Evolutionary conservation across 2,888 invertebrate species (phyloP).

Genomic region (Calameuta filiformis): DNA sequence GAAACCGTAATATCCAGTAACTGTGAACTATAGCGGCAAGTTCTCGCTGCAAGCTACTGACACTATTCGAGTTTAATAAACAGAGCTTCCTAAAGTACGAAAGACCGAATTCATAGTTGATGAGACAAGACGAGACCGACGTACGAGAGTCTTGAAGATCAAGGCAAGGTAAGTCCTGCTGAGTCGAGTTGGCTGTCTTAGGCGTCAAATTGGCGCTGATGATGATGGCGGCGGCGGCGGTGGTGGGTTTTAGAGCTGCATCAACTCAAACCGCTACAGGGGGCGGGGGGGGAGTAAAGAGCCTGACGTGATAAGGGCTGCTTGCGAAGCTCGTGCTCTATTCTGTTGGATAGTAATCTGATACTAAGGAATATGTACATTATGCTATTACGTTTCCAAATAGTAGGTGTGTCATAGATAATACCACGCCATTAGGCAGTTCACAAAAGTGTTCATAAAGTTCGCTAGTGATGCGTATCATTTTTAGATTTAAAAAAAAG

Average conservation of each 20-base stretch:
- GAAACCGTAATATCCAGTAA: neutral
- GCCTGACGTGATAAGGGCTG: neutral
- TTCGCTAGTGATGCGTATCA: neutral
- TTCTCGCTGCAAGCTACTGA: neutral
- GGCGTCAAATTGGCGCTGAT: neutral
- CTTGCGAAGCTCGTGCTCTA: neutral
- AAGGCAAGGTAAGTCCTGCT: neutral
- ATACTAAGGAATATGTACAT: neutral
- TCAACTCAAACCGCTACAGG: neutral
- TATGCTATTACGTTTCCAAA: neutral
- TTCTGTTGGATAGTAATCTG: neutral
- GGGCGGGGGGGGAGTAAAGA: neutral
- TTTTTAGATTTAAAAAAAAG: neutral
- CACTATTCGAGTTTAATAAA: slow-evolving; percentile 6
- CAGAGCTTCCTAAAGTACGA: slow-evolving; percentile 3
- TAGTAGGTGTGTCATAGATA: neutral
- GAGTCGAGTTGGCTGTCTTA: neutral
- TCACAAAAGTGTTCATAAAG: neutral
- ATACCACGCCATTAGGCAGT: neutral
- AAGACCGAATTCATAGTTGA: slow-evolving; percentile 2
- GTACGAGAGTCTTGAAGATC: slow-evolving; percentile 1
- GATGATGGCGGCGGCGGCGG: neutral
- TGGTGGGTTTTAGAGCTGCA: neutral
- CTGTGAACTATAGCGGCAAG: neutral
- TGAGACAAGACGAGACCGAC: neutral